These are phyloP conservation scores for Oryzias woworae DNA, from an alignment of 2,113 vertebrate species.

Conservation along the genomic window DNA sequence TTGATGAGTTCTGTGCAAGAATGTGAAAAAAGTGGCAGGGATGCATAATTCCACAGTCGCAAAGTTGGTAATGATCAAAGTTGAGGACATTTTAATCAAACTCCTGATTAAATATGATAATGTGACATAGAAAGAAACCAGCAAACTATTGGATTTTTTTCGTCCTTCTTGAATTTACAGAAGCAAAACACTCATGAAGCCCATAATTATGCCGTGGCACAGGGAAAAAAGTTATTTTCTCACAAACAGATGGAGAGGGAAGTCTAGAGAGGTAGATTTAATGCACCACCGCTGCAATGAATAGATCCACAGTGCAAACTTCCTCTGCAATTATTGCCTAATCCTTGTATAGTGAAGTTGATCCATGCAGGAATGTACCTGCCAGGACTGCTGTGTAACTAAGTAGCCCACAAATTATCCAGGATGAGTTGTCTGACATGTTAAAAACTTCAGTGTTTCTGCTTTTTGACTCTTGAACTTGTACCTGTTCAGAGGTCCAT, in stretches of 20 bases:
- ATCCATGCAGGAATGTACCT: slow-evolving; percentile 42
- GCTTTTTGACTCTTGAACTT: background rate
- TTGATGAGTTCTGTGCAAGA: slow-evolving; percentile 24
- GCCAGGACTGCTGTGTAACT: slow-evolving; percentile 27
- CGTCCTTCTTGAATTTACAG: slow-evolving; percentile 47
- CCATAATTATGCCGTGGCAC: slow-evolving; percentile 65
- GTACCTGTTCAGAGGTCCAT: no score
- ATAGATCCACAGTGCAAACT: slow-evolving; percentile 20
- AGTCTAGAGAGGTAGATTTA: slow-evolving; percentile 45
- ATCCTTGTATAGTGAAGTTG: slow-evolving; percentile 38
- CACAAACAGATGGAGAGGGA: slow-evolving; percentile 61
- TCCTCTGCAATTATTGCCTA: slow-evolving; percentile 38
- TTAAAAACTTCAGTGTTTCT: slow-evolving; percentile 8
- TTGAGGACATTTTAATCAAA: slow-evolving; percentile 37
- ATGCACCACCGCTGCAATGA: slow-evolving; percentile 42
- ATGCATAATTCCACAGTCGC: slow-evolving; percentile 12
- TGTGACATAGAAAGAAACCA: slow-evolving; percentile 55
- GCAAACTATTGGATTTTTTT: slow-evolving; percentile 50
- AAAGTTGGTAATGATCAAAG: slow-evolving; percentile 17
- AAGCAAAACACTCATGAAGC: slow-evolving; percentile 65
- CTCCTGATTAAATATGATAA: slow-evolving; percentile 38
- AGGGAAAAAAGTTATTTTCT: slow-evolving; percentile 56
- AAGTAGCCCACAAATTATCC: slow-evolving; percentile 35
- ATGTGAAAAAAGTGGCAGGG: slow-evolving; percentile 11
- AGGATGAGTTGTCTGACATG: slow-evolving; percentile 11